Conservation (phyloP, 2,797 vertebrate genomes). For the Clamator glandarius region DNA sequence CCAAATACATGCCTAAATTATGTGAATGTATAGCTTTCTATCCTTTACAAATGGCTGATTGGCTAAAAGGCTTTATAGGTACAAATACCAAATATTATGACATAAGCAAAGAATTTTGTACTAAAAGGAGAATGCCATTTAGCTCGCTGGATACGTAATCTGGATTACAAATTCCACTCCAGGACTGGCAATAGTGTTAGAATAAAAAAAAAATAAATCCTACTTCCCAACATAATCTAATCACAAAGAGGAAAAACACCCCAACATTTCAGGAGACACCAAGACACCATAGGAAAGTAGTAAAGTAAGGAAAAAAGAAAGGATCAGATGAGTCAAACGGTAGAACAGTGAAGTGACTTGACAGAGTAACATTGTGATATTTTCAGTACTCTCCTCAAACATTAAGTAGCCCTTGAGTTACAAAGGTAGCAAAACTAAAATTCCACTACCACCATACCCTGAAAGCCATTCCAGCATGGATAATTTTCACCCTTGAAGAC, state of each 20-base stretch:
- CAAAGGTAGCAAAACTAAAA: background rate
- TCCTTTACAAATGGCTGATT: background rate
- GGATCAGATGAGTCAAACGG: background rate
- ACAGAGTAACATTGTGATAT: background rate
- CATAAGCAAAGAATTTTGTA: background rate
- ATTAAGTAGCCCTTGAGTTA: background rate
- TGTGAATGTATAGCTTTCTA: background rate
- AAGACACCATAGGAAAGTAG: background rate
- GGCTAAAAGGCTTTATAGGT: background rate
- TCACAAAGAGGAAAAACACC: background rate
- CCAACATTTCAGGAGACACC: background rate
- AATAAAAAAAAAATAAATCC: background rate
- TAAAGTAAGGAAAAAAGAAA: background rate
- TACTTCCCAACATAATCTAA: background rate
- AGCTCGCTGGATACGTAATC: background rate
- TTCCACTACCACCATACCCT: background rate
- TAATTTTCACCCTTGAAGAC: background rate
- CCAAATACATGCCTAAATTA: no score
- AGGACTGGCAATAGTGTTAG: background rate
- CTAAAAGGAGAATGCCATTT: no score
- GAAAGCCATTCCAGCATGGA: background rate
- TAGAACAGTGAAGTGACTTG: background rate
- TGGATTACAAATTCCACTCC: background rate
- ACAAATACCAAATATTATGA: background rate
- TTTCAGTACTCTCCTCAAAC: background rate